Evolutionary conservation across 2,113 vertebrate genomes (phyloP).

Genomic region (Acrocephalus kingi): DNA sequence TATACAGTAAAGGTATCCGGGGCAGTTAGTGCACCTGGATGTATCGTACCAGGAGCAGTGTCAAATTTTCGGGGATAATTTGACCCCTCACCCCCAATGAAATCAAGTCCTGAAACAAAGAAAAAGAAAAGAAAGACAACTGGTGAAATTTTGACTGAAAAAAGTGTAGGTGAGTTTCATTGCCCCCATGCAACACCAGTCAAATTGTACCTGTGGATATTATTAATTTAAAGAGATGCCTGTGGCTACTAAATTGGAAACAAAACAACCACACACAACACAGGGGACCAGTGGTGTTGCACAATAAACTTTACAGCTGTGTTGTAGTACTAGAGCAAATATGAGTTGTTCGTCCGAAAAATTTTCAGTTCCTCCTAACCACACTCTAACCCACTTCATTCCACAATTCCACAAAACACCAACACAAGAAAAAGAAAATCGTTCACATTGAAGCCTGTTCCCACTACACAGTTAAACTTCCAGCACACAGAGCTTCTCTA

Average conservation of each 20-base stretch:
- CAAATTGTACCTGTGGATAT: conserved; percentile 73
- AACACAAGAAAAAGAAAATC: background rate
- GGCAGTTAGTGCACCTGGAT: conserved; percentile 79
- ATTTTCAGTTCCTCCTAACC: background rate
- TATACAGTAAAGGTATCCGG: conserved; percentile 67
- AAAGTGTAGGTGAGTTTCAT: background rate
- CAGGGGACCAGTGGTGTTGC: background rate
- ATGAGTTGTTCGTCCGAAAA: background rate
- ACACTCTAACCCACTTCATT: background rate
- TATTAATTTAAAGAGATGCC: conserved; percentile 25
- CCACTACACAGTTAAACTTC: background rate
- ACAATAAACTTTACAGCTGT: background rate
- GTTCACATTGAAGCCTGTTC: background rate
- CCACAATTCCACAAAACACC: background rate
- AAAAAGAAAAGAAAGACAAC: conserved; percentile 58
- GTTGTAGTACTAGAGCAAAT: background rate
- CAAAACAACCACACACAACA: background rate
- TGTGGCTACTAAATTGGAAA: background rate
- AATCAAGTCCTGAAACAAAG: conserved; percentile 90
- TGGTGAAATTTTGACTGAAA: conserved; percentile 67
- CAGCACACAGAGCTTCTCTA: background rate
- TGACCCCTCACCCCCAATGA: conserved; percentile 90
- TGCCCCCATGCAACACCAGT: conserved; percentile 17
- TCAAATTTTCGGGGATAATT: conserved; percentile 93
- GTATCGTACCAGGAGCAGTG: conserved; percentile 89